Percentiles rank a stretch among this genome's conserved stretches.
phyloP scores from a whole-genome alignment of 2,113 vertebrate species.

The Taxidea taxus region DNA sequence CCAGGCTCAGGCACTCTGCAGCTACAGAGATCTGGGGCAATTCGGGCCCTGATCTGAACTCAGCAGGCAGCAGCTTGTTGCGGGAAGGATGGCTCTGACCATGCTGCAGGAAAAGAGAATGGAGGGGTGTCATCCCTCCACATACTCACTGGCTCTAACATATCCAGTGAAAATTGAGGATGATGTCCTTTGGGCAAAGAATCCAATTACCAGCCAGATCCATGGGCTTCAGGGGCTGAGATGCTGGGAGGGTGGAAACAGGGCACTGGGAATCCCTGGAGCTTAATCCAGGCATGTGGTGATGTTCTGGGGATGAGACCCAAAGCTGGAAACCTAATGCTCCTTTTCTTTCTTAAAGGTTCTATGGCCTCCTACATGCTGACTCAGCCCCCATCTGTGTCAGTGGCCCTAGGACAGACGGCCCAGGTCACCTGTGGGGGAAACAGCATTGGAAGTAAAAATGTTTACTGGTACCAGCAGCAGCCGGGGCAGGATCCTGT shows the following conservation, averaged over 20 bases:
- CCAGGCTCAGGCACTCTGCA: fast-evolving
- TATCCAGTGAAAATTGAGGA: background rate
- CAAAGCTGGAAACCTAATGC: fast-evolving
- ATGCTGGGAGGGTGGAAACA: background rate
- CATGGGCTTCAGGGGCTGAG: background rate
- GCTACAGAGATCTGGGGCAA: fast-evolving
- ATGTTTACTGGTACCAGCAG: background rate
- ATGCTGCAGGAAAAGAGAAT: too few relatives aligned
- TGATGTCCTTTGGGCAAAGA: background rate
- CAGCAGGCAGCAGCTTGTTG: fast-evolving
- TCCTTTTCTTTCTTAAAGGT: background rate
- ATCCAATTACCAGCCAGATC: background rate
- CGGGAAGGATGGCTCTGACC: background rate
- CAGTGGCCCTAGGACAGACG: fast-evolving
- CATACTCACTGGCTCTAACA: fast-evolving
- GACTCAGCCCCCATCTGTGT: fast-evolving
- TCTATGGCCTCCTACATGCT: background rate
- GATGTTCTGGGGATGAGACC: fast-evolving
- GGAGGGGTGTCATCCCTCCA: background rate
- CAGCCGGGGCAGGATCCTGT: background rate
- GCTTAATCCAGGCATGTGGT: fast-evolving
- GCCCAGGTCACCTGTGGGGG: fast-evolving
- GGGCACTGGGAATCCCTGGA: too few relatives aligned
- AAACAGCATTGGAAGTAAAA: fast-evolving
- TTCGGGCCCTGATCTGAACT: background rate